Conservation (phyloP, 2,113 vertebrate species). For the Macrotis lagotis region DNA sequence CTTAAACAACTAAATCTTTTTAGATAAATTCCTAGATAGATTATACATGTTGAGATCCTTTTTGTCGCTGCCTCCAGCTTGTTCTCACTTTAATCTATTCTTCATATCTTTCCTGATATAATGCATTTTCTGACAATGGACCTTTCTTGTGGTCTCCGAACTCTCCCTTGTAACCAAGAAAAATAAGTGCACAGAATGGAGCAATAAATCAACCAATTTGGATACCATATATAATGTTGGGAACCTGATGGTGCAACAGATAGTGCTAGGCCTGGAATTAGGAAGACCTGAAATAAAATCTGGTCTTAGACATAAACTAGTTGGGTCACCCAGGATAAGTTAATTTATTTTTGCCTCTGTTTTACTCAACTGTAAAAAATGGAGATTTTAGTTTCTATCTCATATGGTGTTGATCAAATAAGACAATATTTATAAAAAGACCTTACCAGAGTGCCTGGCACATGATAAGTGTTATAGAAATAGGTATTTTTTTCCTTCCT, state of each 20-base stretch:
- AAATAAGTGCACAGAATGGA: background rate
- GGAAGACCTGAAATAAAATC: too few relatives aligned
- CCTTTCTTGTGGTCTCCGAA: background rate
- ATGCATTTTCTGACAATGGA: background rate
- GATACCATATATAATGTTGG: background rate
- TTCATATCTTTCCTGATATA: background rate
- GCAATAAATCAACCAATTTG: background rate
- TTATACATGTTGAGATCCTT: background rate
- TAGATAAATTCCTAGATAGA: background rate
- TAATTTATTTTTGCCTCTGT: too few relatives aligned
- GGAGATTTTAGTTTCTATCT: background rate
- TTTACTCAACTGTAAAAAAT: background rate
- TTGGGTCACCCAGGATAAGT: too few relatives aligned
- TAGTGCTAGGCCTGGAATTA: too few relatives aligned
- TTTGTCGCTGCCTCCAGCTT: background rate
- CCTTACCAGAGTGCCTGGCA: background rate
- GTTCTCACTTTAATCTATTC: background rate
- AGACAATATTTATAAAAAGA: background rate
- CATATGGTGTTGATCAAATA: background rate
- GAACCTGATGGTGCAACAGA: too few relatives aligned
- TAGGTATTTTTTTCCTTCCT: background rate
- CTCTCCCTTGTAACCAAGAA: background rate
- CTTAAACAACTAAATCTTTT: constrained; percentile 2
- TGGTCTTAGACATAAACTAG: too few relatives aligned
- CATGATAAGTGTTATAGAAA: background rate